phyloP scores from a whole-genome alignment of 2,797 vertebrate species.

The Premnoplex brunnescens region DNA sequence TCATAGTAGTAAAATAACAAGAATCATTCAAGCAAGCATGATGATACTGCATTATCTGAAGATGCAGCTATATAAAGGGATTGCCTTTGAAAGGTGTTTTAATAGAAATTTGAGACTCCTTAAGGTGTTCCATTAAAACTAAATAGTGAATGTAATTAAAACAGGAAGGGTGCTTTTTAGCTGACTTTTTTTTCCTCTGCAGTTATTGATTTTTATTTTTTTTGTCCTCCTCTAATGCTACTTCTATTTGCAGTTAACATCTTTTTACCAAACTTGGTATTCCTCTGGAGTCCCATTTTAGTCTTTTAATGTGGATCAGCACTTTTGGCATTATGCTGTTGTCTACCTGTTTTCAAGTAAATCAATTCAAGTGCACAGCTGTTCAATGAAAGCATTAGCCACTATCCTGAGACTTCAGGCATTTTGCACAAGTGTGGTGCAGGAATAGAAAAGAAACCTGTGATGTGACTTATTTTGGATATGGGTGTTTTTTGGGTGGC shows the following conservation, averaged over 20 bases:
- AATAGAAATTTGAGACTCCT: slow-evolving; percentile 12
- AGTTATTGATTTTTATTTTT: slow-evolving; percentile 66
- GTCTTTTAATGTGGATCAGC: slow-evolving; percentile 77
- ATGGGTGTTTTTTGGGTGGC: background rate
- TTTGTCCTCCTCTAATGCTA: background rate
- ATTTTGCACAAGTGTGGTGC: background rate
- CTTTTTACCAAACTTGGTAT: slow-evolving; percentile 23
- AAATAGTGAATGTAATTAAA: slow-evolving; percentile 39
- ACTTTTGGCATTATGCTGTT: slow-evolving; percentile 60
- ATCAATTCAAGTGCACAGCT: slow-evolving; percentile 76
- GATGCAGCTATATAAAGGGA: background rate
- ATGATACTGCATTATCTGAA: slow-evolving; percentile 27
- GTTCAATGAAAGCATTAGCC: slow-evolving; percentile 66
- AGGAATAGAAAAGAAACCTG: slow-evolving; percentile 4
- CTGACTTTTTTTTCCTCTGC: slow-evolving; percentile 59
- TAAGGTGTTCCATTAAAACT: slow-evolving; percentile 63
- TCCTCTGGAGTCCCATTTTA: slow-evolving; percentile 75
- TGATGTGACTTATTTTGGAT: background rate
- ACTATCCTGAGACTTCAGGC: background rate
- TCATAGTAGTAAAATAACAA: slow-evolving; percentile 64
- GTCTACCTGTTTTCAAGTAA: slow-evolving; percentile 65
- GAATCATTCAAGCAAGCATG: slow-evolving; percentile 50
- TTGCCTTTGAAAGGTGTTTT: slow-evolving; percentile 10
- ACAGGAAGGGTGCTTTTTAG: slow-evolving; percentile 62
- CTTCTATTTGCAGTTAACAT: slow-evolving; percentile 52